These are phyloP conservation scores for Syrmaticus mikado DNA, from an alignment of 2,113 vertebrate genomes.

Conservation along the genomic window DNA sequence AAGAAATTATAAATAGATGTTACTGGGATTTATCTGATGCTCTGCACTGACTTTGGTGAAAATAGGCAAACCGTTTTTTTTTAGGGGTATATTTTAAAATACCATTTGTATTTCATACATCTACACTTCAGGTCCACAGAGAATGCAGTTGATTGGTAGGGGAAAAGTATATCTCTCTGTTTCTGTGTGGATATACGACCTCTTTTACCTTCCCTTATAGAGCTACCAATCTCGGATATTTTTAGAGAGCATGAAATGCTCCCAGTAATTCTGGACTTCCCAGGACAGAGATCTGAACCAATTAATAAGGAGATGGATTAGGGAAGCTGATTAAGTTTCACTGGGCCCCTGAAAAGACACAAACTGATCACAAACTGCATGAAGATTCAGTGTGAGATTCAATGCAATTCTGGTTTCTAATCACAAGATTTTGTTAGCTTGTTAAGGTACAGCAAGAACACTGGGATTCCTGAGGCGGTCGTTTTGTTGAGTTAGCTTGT, in stretches of 20 bases:
- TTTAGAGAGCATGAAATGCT: not conserved
- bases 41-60: not conserved
- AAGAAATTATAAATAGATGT: not conserved
- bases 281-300: not conserved
- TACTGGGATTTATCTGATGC: not conserved
- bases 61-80: not conserved
- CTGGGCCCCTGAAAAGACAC: not conserved
- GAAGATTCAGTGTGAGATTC: not conserved
- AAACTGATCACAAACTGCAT: not conserved
- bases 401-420: not conserved
- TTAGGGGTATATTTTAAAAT: not conserved
- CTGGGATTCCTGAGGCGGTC: not conserved
- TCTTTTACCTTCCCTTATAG: not conserved
- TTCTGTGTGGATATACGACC: accelerated
- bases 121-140: not conserved
- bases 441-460: not conserved
- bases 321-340: not conserved
- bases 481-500: not conserved
- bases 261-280: not conserved
- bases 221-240: not conserved
- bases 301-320: not conserved
- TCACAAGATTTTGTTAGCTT: slow-evolving; percentile 1
- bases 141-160: not conserved
- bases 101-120: not conserved
- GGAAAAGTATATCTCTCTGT: accelerated